Evolutionary conservation across 1,140 invertebrate genomes (phyloP).

Genomic region (Steinernema feltiae): DNA sequence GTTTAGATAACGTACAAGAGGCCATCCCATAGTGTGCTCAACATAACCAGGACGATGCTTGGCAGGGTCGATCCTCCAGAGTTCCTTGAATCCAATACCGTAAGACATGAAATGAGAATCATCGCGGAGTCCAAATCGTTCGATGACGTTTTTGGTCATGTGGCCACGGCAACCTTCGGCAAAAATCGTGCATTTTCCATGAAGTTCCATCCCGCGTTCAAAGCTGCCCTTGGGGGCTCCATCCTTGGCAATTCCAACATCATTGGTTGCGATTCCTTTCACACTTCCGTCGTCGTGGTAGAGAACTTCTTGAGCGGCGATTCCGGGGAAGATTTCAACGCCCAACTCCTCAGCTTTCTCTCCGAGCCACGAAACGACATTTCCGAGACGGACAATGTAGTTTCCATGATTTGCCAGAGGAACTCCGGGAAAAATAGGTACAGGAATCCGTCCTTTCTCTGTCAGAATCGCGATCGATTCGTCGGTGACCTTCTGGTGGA

Average conservation of each 20-base stretch:
- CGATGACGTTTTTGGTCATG: constrained; percentile 76
- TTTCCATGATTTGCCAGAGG: constrained; percentile 98
- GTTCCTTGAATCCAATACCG: constrained; percentile 68
- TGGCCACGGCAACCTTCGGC: constrained; percentile 98
- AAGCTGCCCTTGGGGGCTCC: constrained; percentile 89
- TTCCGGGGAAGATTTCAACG: constrained; percentile 96
- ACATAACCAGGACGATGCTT: constrained; percentile 83
- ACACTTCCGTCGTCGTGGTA: constrained; percentile 87
- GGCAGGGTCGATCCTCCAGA: constrained; percentile 88
- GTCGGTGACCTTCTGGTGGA: constrained; percentile 58
- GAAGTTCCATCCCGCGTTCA: constrained; percentile 94
- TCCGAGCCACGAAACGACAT: constrained; percentile 88
- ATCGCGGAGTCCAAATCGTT: background rate
- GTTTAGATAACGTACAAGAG: too few relatives aligned
- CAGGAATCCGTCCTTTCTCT: constrained; percentile 69
- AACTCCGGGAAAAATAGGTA: constrained; percentile 81
- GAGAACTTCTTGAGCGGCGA: constrained; percentile 63
- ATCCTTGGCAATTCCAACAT: constrained; percentile 96
- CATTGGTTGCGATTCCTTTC: constrained; percentile 93
- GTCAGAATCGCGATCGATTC: constrained; percentile 73
- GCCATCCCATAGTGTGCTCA: constrained; percentile 96
- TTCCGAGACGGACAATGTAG: constrained; percentile 89
- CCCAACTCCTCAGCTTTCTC: constrained; percentile 89
- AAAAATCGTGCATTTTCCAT: constrained; percentile 94
- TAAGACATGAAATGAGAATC: background rate